Evolutionary conservation across 2,113 vertebrate genomes (phyloP).

Genomic region (Paramormyrops kingsleyae): DNA sequence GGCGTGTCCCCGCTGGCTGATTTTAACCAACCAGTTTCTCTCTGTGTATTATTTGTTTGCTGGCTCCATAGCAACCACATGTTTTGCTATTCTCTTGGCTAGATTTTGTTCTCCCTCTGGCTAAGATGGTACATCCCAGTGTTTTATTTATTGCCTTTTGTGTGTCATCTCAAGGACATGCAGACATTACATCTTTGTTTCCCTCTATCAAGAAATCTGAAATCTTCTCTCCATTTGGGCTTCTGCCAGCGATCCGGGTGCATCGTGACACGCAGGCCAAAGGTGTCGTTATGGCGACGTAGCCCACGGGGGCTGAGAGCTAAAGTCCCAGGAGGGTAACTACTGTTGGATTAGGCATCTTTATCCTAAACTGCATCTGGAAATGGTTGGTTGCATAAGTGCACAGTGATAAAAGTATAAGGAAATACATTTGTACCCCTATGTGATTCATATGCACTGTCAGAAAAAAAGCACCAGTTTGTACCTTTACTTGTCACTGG

Average conservation of each 20-base stretch:
- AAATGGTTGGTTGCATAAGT: not conserved
- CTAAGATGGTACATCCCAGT: constrained; percentile 39
- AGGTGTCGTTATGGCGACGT: not conserved
- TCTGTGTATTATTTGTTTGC: constrained; percentile 57
- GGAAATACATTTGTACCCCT: not conserved
- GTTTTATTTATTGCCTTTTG: constrained; percentile 43
- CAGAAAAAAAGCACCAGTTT: not conserved
- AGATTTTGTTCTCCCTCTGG: constrained; percentile 47
- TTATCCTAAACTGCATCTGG: not conserved
- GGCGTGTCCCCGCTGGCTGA: constrained; percentile 62
- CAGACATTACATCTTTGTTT: constrained; percentile 25
- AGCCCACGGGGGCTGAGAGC: not conserved
- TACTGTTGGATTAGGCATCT: not conserved
- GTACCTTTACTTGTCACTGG: not conserved
- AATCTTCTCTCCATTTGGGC: constrained; percentile 11
- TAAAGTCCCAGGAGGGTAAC: not conserved
- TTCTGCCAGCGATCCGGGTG: not conserved
- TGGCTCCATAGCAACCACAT: constrained; percentile 57
- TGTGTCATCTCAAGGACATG: constrained; percentile 28
- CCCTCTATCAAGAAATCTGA: not conserved
- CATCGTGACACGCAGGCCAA: not conserved
- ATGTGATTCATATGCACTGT: not conserved
- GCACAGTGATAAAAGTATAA: not conserved
- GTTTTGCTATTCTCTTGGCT: constrained; percentile 57
- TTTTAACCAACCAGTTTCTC: constrained; percentile 50